Conservation (phyloP, 2,113 vertebrate genomes). For the Callionymus lyra region DNA sequence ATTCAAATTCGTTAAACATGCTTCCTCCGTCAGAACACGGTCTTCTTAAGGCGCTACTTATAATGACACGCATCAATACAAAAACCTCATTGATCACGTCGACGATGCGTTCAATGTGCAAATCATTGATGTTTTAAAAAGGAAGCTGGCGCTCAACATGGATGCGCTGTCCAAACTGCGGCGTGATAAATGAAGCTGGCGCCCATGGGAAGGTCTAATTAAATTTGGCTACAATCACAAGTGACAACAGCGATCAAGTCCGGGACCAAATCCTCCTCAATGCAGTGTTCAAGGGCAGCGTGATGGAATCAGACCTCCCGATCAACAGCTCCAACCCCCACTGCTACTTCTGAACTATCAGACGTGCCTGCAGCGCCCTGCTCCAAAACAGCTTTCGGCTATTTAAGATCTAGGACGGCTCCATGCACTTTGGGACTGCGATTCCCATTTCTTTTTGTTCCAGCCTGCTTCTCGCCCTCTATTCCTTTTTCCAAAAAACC, state of each 20-base stretch:
- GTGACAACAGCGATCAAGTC: slow-evolving; percentile 10
- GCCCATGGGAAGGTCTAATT: not conserved
- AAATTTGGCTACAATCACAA: not conserved
- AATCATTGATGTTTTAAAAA: not conserved
- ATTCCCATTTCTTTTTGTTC: slow-evolving; percentile 23
- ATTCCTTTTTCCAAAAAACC: slow-evolving; percentile 31
- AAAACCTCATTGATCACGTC: too few species aligned
- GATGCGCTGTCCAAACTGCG: too few species aligned
- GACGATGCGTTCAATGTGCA: too few species aligned
- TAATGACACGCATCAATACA: too few species aligned
- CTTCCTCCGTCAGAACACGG: too few species aligned
- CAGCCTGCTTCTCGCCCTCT: slow-evolving; percentile 11
- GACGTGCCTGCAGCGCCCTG: slow-evolving; percentile 26
- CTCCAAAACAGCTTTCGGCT: slow-evolving; percentile 34
- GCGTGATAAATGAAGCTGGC: not conserved
- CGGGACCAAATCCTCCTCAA: slow-evolving; percentile 6
- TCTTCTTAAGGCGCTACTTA: too few species aligned
- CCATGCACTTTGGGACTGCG: slow-evolving; percentile 33
- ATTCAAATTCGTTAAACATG: too few species aligned
- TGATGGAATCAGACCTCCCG: slow-evolving; percentile 22
- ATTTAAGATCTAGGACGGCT: slow-evolving; percentile 58
- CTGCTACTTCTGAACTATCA: slow-evolving; percentile 18
- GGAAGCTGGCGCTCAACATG: not conserved
- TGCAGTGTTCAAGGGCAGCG: slow-evolving; percentile 9
- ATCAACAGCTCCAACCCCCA: not conserved